Base-by-base conservation (phyloP, 1,140 invertebrate genomes). In the Diorhabda sublineata region DNA sequence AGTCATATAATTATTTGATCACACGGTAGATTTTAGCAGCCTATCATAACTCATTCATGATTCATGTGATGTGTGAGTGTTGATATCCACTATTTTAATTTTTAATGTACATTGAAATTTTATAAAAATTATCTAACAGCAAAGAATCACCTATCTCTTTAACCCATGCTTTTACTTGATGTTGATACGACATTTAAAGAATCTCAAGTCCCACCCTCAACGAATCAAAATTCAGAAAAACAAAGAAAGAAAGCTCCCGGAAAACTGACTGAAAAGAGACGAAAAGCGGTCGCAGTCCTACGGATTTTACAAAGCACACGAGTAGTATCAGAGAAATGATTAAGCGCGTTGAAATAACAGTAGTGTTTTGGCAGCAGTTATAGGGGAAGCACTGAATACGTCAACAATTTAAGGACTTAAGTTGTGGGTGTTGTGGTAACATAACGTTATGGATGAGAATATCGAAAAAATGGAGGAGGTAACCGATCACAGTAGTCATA, bases 161-260 rank as follows among this genome's bases (percentile, higher is more conserved):
- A 26, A 26, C 26, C 26, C 26, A 26, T 26, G 26, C 26, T 26
- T 26, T 26, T 26, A 26, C 26, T 26, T 52, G 42, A 62, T 42
- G 69, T 67, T 64, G 70, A 75, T 72, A 72, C 72, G 70, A 69
- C 64, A 45, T 70, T 66, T 66, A 67, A 65, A 61, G 60, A 64
- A 69, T 71, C 7, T 68, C 69, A 64, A 67, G 67, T 73, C 71
- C 73, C 75, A 70, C 75, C 73, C 75, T 71, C 68, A 42, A 69
- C 70, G 70, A 72, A 71, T 72, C 67, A 70, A 74, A 69, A 45
- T 66, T 59, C 47, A 45, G 58, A 59, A 61, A 61, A 68, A 70
- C 47, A 71, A 63, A 71, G 63, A 70, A 41, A 61, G 65, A 66
- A 60, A 67, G 42, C 26, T 52, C 47, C 47, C 43, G 42, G 7